phyloP scores from a whole-genome alignment of 2,888 invertebrate genomes.

The Sminthurides aquaticus region DNA sequence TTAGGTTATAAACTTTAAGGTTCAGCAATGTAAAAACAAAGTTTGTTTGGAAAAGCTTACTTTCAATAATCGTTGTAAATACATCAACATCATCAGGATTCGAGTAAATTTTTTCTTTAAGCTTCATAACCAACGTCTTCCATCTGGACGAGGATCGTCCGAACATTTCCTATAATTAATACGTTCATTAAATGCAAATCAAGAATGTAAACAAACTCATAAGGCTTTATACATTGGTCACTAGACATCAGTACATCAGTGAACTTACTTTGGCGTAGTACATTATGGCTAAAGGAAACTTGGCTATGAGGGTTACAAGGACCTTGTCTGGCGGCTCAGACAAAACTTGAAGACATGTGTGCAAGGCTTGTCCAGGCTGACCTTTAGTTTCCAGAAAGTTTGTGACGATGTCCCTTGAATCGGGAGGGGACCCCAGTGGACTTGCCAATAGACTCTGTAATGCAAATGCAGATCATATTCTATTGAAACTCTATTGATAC shows the following conservation, averaged over 20 bases:
- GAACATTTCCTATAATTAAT: slow-evolving; percentile 37
- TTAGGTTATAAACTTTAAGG: not conserved
- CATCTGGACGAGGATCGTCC: slow-evolving; percentile 34
- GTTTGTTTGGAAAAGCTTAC: slow-evolving; percentile 29
- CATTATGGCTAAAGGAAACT: slow-evolving; percentile 49
- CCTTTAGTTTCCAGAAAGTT: slow-evolving; percentile 30
- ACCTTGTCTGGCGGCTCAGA: slow-evolving; percentile 36
- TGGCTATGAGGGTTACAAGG: slow-evolving; percentile 30
- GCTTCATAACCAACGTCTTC: slow-evolving; percentile 36
- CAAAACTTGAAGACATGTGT: slow-evolving; percentile 31
- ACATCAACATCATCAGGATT: slow-evolving; percentile 33
- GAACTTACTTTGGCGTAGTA: slow-evolving; percentile 58
- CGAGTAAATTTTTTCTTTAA: slow-evolving; percentile 38
- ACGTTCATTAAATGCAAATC: not conserved
- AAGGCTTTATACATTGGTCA: not conserved
- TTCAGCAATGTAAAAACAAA: too few species aligned
- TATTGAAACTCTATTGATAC: not conserved
- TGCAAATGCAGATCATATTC: not conserved
- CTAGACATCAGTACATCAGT: not conserved
- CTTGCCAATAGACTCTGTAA: slow-evolving; percentile 38
- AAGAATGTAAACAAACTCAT: not conserved
- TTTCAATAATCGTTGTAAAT: slow-evolving; percentile 41
- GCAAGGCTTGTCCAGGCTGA: slow-evolving; percentile 23
- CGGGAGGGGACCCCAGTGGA: slow-evolving; percentile 28
- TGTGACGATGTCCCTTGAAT: slow-evolving; percentile 32